Base-by-base conservation (phyloP, 2,888 invertebrate genomes). In the Endotricha flammealis region DNA sequence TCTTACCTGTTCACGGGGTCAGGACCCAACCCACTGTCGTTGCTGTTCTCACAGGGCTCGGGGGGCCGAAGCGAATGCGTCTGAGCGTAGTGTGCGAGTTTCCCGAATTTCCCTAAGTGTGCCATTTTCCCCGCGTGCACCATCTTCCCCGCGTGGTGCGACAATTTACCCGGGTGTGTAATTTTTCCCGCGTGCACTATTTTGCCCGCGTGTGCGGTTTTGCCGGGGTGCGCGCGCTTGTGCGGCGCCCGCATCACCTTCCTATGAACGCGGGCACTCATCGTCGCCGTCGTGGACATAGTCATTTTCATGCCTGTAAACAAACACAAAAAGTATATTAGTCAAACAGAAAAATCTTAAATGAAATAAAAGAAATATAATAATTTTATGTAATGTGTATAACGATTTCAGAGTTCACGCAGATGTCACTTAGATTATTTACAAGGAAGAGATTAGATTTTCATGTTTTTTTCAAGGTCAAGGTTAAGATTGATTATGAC, bases 21-120 rank as follows among this genome's bases (percentile, higher is more conserved):
- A 48, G 93, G 93, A 39, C 95, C 95, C 52, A 95, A 89, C 16
- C 95, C 95, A 51, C 95, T 95, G 79, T 96, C 96, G 85, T 95
- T 95, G 45, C 95, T 95, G 79, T 94, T 95, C 72, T 95, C 95
- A 71, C 94, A 94, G 43, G 91, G 90, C 66, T 89, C 88, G 24
- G 88, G 74, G 32, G 86, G 85, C 47, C 87, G 68, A 50, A 87
- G 54, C 23, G 74, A 43, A 56, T 88, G 88, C 63, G 83, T 74
- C 75, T 85, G 77, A 45, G 83, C 62, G 71, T 80, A 75, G 56
- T 79, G 74, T 37, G 72, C 52, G 42, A 75, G 55, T 57, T 81
- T 74, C 44, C 61, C 61, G 43, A 75, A 53, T 55, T 81, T 74
- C 44, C 76, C 76, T 22, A 60, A 57, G 40, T 71, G 64, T 22